These are phyloP conservation scores for Phrixothrix hirtus DNA, from an alignment of 2,888 invertebrate genomes.

Conservation along the genomic window DNA sequence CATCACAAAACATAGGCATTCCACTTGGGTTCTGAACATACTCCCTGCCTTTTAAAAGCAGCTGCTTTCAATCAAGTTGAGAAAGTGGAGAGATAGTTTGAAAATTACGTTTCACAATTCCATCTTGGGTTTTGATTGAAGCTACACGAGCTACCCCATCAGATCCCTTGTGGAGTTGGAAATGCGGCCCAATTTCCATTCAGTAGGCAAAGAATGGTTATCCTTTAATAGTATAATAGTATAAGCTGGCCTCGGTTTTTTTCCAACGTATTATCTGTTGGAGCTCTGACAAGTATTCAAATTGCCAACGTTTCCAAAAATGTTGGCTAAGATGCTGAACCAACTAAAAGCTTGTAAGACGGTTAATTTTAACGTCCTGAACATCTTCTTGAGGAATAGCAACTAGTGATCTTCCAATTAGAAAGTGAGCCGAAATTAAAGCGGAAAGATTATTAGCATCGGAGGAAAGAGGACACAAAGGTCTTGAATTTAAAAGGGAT, in stretches of 20 bases:
- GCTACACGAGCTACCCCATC: not conserved
- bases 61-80: no score
- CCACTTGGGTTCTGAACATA: no score
- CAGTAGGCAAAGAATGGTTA: not conserved
- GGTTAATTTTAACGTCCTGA: constrained; percentile 7
- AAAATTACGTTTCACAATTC: not conserved
- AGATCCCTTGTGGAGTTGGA: not conserved
- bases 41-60: no score
- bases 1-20: no score
- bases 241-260: not conserved
- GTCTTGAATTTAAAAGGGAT: constrained; percentile 40
- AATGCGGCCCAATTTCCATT: not conserved
- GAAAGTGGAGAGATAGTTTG: not conserved
- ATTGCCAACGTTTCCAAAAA: constrained; percentile 21
- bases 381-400: constrained; percentile 27
- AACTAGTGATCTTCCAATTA: constrained; percentile 32
- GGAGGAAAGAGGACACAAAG: constrained; percentile 32
- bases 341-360: constrained; percentile 31
- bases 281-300: constrained; percentile 10
- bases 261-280: constrained; percentile 12
- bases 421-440: constrained; percentile 33
- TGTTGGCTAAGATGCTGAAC: constrained; percentile 28
- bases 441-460: constrained; percentile 31
- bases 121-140: not conserved
- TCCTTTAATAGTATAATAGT: not conserved